Evolutionary conservation across 2,888 invertebrate genomes (phyloP).

Genomic region (Dastarcus helophoroides): DNA sequence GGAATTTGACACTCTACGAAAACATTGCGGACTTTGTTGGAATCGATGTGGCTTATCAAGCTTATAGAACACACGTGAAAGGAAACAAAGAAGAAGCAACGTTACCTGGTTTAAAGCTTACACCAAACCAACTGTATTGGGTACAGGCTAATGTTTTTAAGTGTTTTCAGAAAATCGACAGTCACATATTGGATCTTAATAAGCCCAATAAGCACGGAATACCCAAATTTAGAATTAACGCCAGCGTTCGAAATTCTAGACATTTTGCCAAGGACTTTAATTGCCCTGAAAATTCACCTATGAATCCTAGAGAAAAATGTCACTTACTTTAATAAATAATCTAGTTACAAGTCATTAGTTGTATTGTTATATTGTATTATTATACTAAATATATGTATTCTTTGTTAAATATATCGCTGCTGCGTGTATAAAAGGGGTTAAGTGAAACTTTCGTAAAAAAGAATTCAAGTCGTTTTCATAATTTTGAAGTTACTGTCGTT

Average conservation of each 20-base stretch:
- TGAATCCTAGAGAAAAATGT: conserved; percentile 26
- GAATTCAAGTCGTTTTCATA: too few species aligned
- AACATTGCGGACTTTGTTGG: too few species aligned
- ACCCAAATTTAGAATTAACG: conserved; percentile 18
- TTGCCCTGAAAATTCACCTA: conserved; percentile 20
- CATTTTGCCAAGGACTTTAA: conserved; percentile 24
- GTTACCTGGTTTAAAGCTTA: conserved; percentile 59
- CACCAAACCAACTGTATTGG: conserved; percentile 47
- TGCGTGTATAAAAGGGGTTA: too few species aligned
- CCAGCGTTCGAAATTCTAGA: conserved; percentile 19
- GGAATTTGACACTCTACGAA: too few species aligned
- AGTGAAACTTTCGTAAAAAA: too few species aligned
- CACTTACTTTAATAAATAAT: conserved; percentile 13
- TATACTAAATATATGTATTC: too few species aligned
- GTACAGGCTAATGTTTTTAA: conserved; percentile 22
- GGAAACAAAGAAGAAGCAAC: conserved; percentile 51
- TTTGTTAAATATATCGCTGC: too few species aligned
- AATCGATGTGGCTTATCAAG: conserved; percentile 76
- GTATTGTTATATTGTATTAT: too few species aligned
- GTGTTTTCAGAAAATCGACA: conserved; percentile 18
- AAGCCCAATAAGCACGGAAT: conserved; percentile 7
- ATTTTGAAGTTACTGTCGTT: too few species aligned
- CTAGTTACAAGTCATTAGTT: too few species aligned
- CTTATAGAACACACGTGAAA: conserved; percentile 60
- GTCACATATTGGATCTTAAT: conserved; percentile 5